A percentile compares a stretch with the other conserved stretches of the same genome.
These are phyloP conservation scores for Petaurus breviceps DNA, from an alignment of 2,113 vertebrate species.

Conservation along the genomic window DNA sequence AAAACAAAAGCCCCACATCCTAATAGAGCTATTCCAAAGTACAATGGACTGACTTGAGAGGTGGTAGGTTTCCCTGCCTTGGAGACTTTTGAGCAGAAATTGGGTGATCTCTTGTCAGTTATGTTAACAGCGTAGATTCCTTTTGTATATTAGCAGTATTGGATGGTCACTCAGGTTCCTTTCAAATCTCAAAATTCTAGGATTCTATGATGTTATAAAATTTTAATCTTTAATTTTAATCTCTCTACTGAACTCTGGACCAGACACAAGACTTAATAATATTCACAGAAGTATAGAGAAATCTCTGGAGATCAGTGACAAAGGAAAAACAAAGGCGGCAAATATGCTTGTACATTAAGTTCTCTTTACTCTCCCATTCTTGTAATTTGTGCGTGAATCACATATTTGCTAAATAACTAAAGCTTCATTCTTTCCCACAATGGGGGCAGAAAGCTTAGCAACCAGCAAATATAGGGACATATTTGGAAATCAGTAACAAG, in stretches of 20 bases:
- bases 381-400: neutral
- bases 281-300: neutral
- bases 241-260: neutral
- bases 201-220: neutral
- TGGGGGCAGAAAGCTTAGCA: neutral
- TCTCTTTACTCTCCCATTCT: neutral
- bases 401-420: neutral
- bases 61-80: no score
- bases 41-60: no score
- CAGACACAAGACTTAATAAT: neutral
- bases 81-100: no score
- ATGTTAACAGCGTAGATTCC: no score
- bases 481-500: neutral
- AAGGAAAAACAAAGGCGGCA: neutral
- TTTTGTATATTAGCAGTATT: neutral
- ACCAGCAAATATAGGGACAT: neutral
- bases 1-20: no score
- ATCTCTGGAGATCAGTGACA: neutral
- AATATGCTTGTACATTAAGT: neutral
- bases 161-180: no score
- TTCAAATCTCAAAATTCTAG: neutral
- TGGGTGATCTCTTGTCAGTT: no score
- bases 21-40: no score
- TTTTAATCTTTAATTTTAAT: neutral
- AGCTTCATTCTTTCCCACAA: neutral